Evolutionary conservation across 2,888 invertebrate genomes (phyloP).

Genomic region (Conchocele bisecta): DNA sequence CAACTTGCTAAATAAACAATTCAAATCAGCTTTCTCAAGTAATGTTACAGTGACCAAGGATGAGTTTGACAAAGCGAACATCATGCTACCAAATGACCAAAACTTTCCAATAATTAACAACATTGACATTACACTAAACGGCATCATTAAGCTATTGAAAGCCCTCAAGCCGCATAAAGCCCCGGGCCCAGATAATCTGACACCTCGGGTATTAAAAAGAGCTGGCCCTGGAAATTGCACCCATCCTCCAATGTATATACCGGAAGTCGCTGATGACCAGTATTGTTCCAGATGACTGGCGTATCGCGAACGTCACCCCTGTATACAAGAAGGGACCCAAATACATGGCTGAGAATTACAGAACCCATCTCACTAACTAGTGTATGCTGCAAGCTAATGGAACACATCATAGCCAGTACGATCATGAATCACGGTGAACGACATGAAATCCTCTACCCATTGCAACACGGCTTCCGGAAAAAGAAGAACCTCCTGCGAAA

Average conservation of each 20-base stretch:
- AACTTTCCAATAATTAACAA: not conserved
- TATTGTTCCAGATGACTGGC: slow-evolving; percentile 10
- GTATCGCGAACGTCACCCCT: too few relatives aligned
- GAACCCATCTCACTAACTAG: too few relatives aligned
- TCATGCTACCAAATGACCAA: not conserved
- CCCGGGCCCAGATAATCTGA: not conserved
- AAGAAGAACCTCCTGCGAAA: too few relatives aligned
- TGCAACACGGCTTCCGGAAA: too few relatives aligned
- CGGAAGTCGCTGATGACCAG: slow-evolving; percentile 15
- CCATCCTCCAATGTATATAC: not conserved
- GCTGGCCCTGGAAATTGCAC: not conserved
- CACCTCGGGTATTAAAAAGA: slow-evolving; percentile 11
- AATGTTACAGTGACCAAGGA: not conserved
- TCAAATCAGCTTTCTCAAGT: too few relatives aligned
- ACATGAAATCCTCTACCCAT: too few relatives aligned
- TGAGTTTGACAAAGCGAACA: not conserved
- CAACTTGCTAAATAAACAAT: slow-evolving; percentile 6
- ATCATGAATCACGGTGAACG: too few relatives aligned
- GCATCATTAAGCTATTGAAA: slow-evolving; percentile 5
- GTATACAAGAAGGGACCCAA: too few relatives aligned
- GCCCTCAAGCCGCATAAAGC: slow-evolving; percentile 8
- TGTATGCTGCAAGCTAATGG: too few relatives aligned
- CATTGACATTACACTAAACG: slow-evolving; percentile 12
- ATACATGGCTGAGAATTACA: too few relatives aligned
- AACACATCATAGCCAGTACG: too few relatives aligned